Conservation (phyloP, 2,888 invertebrate species). For the Coenonympha glycerion region DNA sequence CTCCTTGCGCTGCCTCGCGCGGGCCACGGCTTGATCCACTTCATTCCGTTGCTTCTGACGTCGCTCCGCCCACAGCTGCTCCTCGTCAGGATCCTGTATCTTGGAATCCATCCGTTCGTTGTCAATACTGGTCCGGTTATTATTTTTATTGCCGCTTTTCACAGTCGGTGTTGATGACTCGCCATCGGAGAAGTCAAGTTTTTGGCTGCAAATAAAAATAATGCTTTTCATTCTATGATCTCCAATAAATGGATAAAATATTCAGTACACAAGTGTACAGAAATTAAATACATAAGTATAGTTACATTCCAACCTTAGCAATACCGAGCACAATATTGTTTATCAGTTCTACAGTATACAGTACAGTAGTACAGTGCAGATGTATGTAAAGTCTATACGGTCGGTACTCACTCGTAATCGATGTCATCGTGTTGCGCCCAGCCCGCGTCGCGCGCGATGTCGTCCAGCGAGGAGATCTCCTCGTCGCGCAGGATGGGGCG, state of each 20-base stretch:
- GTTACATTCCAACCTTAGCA: no score
- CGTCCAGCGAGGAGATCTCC: slow-evolving; percentile 93
- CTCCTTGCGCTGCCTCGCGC: slow-evolving; percentile 89
- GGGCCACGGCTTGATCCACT: slow-evolving; percentile 86
- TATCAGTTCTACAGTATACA: no score
- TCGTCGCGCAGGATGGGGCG: slow-evolving; percentile 95
- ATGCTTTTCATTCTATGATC: neutral
- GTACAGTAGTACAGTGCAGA: no score
- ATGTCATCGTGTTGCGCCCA: slow-evolving; percentile 96
- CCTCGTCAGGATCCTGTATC: slow-evolving; percentile 59
- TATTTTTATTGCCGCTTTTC: slow-evolving; percentile 50
- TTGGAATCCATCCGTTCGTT: slow-evolving; percentile 58
- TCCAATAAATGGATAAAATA: no score
- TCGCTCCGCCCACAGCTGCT: slow-evolving; percentile 81
- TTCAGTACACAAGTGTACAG: no score
- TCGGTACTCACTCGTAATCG: slow-evolving; percentile 85
- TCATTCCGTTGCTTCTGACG: slow-evolving; percentile 81
- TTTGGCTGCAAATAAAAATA: slow-evolving; percentile 78
- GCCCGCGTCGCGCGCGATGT: slow-evolving; percentile 90
- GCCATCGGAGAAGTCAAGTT: slow-evolving; percentile 95
- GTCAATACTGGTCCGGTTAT: slow-evolving; percentile 51
- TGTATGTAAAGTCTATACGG: no score
- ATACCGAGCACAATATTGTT: no score
- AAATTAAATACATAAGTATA: no score
- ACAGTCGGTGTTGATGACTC: slow-evolving; percentile 73